Base-by-base conservation (phyloP, 2,113 vertebrate species). In the Catharus minimus region DNA sequence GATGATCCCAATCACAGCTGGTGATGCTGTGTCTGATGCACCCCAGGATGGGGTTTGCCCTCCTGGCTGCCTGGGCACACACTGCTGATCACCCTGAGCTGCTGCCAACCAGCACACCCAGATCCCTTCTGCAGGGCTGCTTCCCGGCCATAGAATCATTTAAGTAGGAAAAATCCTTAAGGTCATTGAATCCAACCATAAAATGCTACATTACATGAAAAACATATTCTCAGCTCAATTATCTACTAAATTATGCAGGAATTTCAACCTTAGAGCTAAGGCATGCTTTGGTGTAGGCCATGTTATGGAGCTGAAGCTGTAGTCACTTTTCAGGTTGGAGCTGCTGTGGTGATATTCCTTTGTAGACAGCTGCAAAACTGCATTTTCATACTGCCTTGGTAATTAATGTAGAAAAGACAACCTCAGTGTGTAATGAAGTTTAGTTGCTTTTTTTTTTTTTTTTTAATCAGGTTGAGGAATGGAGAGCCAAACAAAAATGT, bases 131-230 rank as follows among this genome's bases (percentile, higher is more conserved):
- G 15, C 49, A 52, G 49, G 26, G 21, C 13, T 41, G 33, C 39
- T 65, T 18, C 38, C 50, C 24, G 33, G 30, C 15, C 28, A 4
- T 7, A n/a, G 13, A 65, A 21, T 30, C 11, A 38, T 62, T 87
- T 56, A 50, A 17, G 24, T 55, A 28, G 28, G 9, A 76, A 52
- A 69, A 72, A 50, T 6, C 3, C 16, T 20, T 30, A 32, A 49
- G 24, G 44, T 44, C 18, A 43, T 32, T 1, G 1, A 44, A 18
- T 53, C 49, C 32, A 76, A 15, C 15, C 0, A 0, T 60, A 38
- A 75, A 86, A 62, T 72, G 15, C 39, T 86, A 8, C 2, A 4
- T 57, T 79, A 30, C 6, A 7, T 60, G 4, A 50, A 52, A 79
- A 72, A 24, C 14, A 3, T 33, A 14, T 27, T 73, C 19, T 53